Base-by-base conservation (phyloP, 2,113 vertebrate genomes). In the Osmerus mordax region DNA sequence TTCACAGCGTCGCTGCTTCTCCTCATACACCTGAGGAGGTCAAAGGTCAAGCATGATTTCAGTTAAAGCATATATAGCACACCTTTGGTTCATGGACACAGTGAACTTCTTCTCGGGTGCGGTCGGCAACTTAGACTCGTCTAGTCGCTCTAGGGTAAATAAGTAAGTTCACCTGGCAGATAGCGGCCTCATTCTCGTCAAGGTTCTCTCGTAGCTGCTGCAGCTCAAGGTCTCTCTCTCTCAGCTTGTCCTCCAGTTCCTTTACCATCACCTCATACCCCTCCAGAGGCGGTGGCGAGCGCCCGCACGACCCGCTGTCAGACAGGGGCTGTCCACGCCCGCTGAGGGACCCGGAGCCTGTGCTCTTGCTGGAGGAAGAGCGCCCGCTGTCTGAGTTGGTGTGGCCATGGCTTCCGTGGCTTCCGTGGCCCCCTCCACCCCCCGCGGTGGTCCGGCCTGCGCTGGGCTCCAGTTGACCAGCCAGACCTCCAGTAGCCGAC, bases 351-450 rank as follows among this genome's bases (percentile, higher is more conserved):
- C 96, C 96, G 0, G 96, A 98, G 28, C 96, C 95, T 0, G 95
- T 96, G 90, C 97, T 99, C 87, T 99, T 99, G 87, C 96, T 97
- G 83, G 96, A 98, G 1, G 97, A 99, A 0, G 97, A 99, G 16
- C 97, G 95, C 7, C 97, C 97, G 0, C 97, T 99, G 90, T 99
- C 97, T 0, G 97, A 99, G 87, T 97, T 96, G 58, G 94, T 94
- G 77, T 96, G 95, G 56, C 94, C 94, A 9, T 41, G 62, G 32
- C 23, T 28, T 18, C 94, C 94, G 15, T 36, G 61, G 32, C 25
- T 28, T n/a, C 94, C 93, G 0, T 94, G 88, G 80, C 25, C 18
- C 23, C 51, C 66, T 4, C 64, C 82, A 13, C 73, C 81, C 4
- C 41, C 81, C 47, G 75, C 82, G 19, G 80, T 84, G 29, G 83